Evolutionary conservation across 2,797 vertebrate genomes (phyloP), one percentile per base, ranked within the genome.

Genomic region (Anniella stebbinsi): DNA sequence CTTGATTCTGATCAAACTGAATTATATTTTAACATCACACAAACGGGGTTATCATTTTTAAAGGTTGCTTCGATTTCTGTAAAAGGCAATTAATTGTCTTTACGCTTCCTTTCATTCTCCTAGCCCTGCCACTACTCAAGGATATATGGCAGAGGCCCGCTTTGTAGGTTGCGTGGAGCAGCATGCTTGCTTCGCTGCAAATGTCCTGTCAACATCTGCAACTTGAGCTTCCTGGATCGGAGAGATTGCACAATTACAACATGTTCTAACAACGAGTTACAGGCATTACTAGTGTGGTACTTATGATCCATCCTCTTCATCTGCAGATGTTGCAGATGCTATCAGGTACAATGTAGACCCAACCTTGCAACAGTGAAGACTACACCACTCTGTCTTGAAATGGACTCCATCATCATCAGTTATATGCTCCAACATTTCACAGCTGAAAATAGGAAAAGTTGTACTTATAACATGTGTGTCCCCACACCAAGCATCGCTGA

Each of bases 21-120:
- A 18, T 57, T 48, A 76, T 66, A 66, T 66, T 38, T 83, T 88
- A 66, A 41, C 30, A 48, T 83, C 70, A 63, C 51, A 63, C 70
- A 60, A 2, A 33, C 60, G 10, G 41, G 70, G 18, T 33, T 15
- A 0, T 73, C 73, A 63, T 82, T 60, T 6, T 6, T 2, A 88
- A 86, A 1, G 48, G 5, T 30, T 73, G 63, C 30, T 18, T 66
- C 66, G 13, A 11, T 90, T 73, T 48, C 38, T 73, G 38, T 33
- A 63, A 90, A 81, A 66, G 38, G 28, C 41, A 51, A 25, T 8
- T 8, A 89, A 78, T 0, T 80, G 0, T 1, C 1, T 78, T 76
- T n/a, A 36, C 75, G 1, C 57, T 21, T 2, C 38, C 30, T 81
- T 10, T 18, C 69, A 18, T 90, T 45, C 3, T 60, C 0, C 0